These are phyloP conservation scores for Masnerella sp. DNA, from an alignment of 2,888 invertebrate genomes.

Conservation along the genomic window DNA sequence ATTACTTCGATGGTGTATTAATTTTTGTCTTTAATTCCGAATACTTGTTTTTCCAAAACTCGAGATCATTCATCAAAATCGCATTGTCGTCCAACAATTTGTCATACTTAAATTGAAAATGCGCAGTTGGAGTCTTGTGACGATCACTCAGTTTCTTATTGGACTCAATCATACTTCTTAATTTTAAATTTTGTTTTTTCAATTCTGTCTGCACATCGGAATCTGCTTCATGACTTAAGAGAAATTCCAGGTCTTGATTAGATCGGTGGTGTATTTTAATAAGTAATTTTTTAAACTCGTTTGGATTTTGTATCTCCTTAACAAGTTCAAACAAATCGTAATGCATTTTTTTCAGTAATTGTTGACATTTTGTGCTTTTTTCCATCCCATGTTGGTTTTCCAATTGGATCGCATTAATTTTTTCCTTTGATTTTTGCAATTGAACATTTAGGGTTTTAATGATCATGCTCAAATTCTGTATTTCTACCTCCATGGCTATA, in stretches of 20 bases:
- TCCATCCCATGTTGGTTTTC: conserved; percentile 84
- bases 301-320: conserved; percentile 87
- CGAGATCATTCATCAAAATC: conserved; percentile 86
- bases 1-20: conserved; percentile 85
- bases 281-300: conserved; percentile 80
- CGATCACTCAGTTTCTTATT: conserved; percentile 77
- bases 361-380: conserved; percentile 81
- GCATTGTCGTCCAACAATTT: conserved; percentile 85
- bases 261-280: conserved; percentile 84
- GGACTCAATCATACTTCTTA: conserved; percentile 83
- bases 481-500: conserved; percentile 88
- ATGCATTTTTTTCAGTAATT: conserved; percentile 85
- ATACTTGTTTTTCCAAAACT: conserved; percentile 84
- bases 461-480: conserved; percentile 87
- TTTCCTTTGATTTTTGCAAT: conserved; percentile 87
- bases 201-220: conserved; percentile 87
- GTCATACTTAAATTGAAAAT: conserved; percentile 62
- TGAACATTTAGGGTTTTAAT: conserved; percentile 86
- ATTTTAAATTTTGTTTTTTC: conserved; percentile 88
- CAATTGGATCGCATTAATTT: conserved; percentile 84
- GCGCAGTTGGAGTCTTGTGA: conserved; percentile 12
- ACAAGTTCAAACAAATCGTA: conserved; percentile 90
- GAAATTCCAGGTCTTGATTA: conserved; percentile 84
- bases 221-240: conserved; percentile 83
- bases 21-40: conserved; percentile 83